Conservation (phyloP, 1,140 invertebrate genomes). For the Bombus turneri region DNA sequence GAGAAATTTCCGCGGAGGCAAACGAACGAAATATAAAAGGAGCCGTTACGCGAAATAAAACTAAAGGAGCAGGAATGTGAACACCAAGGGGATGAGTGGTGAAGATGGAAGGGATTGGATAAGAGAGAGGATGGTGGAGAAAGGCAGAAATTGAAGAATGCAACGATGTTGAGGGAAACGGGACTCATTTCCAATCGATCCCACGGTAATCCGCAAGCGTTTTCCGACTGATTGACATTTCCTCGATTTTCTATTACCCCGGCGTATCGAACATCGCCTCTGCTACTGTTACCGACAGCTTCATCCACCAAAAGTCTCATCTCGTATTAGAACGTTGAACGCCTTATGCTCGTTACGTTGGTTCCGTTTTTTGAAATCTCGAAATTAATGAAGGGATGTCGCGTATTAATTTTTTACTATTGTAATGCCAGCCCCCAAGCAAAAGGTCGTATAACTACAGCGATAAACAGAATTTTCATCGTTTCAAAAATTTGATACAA, state of each 20-base stretch:
- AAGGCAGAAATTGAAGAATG: slow-evolving; percentile 11
- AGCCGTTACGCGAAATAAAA: slow-evolving; percentile 16
- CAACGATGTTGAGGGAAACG: slow-evolving; percentile 44
- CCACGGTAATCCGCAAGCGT: slow-evolving; percentile 37
- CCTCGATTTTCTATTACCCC: slow-evolving; percentile 24
- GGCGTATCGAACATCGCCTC: neutral
- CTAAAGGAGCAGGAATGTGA: neutral
- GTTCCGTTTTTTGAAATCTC: too few species aligned
- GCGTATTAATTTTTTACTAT: too few species aligned
- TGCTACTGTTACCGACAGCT: neutral
- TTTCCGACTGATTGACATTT: slow-evolving; percentile 40
- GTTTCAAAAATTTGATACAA: neutral
- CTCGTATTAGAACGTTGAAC: neutral
- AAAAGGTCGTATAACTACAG: too few species aligned
- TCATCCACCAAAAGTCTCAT: neutral
- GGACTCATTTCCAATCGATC: slow-evolving; percentile 40
- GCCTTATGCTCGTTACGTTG: too few species aligned
- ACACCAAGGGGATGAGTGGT: too few species aligned
- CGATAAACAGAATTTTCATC: neutral
- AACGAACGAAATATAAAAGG: slow-evolving; percentile 31
- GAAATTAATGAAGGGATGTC: too few species aligned
- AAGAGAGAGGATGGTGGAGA: neutral
- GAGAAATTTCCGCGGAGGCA: slow-evolving; percentile 23
- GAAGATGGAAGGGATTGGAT: too few species aligned
- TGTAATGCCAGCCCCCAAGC: too few species aligned